Evolutionary conservation across 2,113 vertebrate genomes (phyloP).

Genomic region (Serilophus lunatus): DNA sequence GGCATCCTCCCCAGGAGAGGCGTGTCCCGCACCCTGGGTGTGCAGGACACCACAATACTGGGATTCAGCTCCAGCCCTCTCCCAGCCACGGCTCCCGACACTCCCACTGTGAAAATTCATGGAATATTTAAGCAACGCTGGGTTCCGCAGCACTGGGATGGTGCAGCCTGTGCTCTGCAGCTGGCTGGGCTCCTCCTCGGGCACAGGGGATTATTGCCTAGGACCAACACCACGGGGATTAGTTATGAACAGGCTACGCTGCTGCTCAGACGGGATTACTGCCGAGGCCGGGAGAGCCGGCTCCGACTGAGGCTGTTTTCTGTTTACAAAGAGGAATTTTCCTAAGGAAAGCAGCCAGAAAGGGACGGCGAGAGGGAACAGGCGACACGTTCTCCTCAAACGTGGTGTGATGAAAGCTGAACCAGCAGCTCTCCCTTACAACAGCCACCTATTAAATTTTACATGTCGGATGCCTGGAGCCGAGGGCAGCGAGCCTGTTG

Average conservation of each 20-base stretch:
- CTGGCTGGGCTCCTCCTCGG: not conserved
- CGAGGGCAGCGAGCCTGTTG: not conserved
- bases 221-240: not conserved
- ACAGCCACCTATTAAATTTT: not conserved
- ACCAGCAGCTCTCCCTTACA: not conserved
- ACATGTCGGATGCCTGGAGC: not conserved
- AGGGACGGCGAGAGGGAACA: not conserved
- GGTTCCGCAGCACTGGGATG: not conserved
- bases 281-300: accelerated
- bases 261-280: not conserved
- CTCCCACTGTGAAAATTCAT: accelerated
- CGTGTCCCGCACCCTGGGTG: accelerated
- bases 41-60: accelerated
- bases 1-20: not conserved
- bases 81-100: accelerated
- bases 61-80: not conserved
- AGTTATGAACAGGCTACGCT: not conserved
- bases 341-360: not conserved
- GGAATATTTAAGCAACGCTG: not conserved
- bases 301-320: not conserved
- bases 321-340: not conserved
- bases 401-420: not conserved
- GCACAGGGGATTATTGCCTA: not conserved
- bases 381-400: not conserved
- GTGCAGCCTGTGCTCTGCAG: not conserved